Evolutionary conservation across 2,888 invertebrate species (phyloP), one percentile per base, ranked within the genome.

Genomic region (Trissoscelio sp.): DNA sequence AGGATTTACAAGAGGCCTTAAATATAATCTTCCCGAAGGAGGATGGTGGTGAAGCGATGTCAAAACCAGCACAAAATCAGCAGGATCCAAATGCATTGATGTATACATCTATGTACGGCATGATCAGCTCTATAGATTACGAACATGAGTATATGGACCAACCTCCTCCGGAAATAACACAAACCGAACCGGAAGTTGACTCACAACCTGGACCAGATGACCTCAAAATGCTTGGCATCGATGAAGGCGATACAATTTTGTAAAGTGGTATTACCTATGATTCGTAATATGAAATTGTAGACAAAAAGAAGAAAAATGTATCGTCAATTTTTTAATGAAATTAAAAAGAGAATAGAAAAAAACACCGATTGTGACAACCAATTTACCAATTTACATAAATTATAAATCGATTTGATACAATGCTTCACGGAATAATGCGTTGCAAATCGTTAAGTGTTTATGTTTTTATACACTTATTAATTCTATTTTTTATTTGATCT

Each of bases 161-260:
- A 57, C 90, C 90, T 2, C 91, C 88, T 1, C 88, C 91, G 0
- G 91, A 91, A 70, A 91, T 91, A 4, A 89, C 89, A 1, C 91
- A 91, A 46, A 85, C 85, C 0, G 90, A 89, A 7, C 79, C 85
- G 4, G 89, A 91, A 14, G 72, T 83, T 0, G 89, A 89, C 28
- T 81, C 86, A 0, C 91, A 92, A 89, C 91, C 93, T 92, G 88
- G 95, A 93, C 86, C 91, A 93, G 96, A 96, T 74, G 97, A 97
- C 86, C 91, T 97, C 77, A 96, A 96, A 2, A 94, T 97, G 95
- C 92, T 97, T 62, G 97, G 97, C 0, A 97, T 97, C 60, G 97
- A 97, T 88, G 96, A 95, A 5, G 95, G 95, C 31, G 97, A 97
- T 88, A 91, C 91, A 3, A 91, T 91, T 78, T 87, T 91, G 70